Percentiles rank a stretch among this genome's conserved stretches.
These are phyloP conservation scores for Phycodurus eques DNA, from an alignment of 2,113 vertebrate genomes.

Conservation along the genomic window DNA sequence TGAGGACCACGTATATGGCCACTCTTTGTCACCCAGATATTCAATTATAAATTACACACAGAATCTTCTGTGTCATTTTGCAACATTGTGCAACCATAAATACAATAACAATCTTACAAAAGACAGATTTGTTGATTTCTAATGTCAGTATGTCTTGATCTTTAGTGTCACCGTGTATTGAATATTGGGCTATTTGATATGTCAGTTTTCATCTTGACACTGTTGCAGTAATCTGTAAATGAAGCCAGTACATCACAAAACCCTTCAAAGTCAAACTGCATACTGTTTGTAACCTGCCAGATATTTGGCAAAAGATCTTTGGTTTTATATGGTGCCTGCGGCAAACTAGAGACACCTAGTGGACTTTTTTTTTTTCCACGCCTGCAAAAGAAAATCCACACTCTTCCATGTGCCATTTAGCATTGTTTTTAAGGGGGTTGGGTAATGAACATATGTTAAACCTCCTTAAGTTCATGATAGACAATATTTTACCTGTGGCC, in stretches of 20 bases:
- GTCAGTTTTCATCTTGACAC: too few relatives aligned
- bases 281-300: too few relatives aligned
- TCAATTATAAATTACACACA: neutral
- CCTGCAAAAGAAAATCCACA: neutral
- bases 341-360: slow-evolving; percentile 52
- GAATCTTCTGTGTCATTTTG: neutral
- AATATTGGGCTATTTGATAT: too few relatives aligned
- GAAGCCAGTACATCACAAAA: too few relatives aligned
- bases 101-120: neutral
- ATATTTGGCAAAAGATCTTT: neutral
- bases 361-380: slow-evolving; percentile 30
- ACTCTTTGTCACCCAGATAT: neutral
- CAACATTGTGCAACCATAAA: neutral
- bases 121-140: too few relatives aligned
- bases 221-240: too few relatives aligned
- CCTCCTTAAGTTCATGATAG: slow-evolving; percentile 7
- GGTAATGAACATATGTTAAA: too few relatives aligned
- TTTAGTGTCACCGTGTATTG: too few relatives aligned
- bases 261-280: too few relatives aligned
- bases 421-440: neutral
- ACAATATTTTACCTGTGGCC: neutral
- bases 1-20: neutral
- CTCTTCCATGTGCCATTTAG: slow-evolving; percentile 56
- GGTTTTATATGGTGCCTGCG: neutral
- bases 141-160: too few relatives aligned